Evolutionary conservation across 2,888 invertebrate genomes (phyloP).

Genomic region (Meandrusa payeni): DNA sequence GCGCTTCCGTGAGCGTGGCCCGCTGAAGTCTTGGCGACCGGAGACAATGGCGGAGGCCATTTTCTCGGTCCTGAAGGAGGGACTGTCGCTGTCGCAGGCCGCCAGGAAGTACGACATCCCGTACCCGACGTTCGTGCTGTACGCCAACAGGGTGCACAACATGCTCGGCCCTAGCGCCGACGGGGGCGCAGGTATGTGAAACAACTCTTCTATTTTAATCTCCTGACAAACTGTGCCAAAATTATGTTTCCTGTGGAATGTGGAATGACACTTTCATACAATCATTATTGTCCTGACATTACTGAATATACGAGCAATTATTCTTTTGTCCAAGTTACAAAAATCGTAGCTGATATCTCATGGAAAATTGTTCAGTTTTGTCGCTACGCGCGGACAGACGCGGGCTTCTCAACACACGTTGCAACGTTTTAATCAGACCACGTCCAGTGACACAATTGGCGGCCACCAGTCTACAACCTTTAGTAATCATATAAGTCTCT

Average conservation of each 20-base stretch:
- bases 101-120: conserved; percentile 97
- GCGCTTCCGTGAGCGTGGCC: conserved; percentile 94
- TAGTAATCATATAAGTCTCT: too few relatives aligned
- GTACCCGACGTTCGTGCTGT: conserved; percentile 95
- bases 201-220: too few relatives aligned
- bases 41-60: conserved; percentile 98
- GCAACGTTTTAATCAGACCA: background rate
- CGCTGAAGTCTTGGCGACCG: conserved; percentile 95
- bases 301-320: background rate
- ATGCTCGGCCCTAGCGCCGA: conserved; percentile 96
- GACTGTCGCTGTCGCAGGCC: conserved; percentile 92
- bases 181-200: conserved; percentile 92
- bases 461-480: too few relatives aligned
- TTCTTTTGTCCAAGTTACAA: background rate
- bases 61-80: conserved; percentile 94
- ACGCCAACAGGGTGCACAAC: conserved; percentile 95
- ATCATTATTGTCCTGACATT: too few relatives aligned
- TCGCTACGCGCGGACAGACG: background rate
- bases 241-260: too few relatives aligned
- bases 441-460: too few relatives aligned
- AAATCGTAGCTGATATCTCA: too few relatives aligned
- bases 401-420: conserved; percentile 11
- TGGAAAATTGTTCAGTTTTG: conserved; percentile 3
- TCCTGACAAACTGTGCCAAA: too few relatives aligned
- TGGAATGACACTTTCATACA: too few relatives aligned